Conservation (phyloP, 23 tunicate genomes). For the Trididemnum clinides region DNA sequence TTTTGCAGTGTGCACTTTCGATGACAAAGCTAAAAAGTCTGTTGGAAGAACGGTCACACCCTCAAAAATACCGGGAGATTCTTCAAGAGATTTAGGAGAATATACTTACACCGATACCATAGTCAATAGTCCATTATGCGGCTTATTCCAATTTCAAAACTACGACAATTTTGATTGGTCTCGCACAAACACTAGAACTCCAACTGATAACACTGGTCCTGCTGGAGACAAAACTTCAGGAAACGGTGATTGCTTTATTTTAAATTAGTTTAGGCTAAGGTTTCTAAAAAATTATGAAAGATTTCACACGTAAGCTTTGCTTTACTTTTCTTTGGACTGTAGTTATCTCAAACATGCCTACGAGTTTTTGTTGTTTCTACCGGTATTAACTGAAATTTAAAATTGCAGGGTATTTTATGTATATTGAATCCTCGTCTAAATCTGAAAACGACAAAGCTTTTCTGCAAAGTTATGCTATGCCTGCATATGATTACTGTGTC, state of each 20-base stretch:
- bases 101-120: background rate
- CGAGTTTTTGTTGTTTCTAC: background rate
- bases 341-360: no score
- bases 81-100: constrained; percentile 39
- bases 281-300: background rate
- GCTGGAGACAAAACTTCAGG: constrained; percentile 72
- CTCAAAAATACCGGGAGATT: constrained; percentile 3
- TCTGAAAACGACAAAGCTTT: constrained; percentile 60
- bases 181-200: constrained; percentile 41
- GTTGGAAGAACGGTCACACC: background rate
- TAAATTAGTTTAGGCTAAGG: background rate
- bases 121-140: constrained; percentile 47
- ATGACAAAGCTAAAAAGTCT: background rate
- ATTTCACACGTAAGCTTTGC: background rate
- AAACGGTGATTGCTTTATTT: constrained; percentile 31
- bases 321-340: no score
- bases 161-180: constrained; percentile 85
- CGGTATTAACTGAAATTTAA: background rate
- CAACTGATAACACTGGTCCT: constrained; percentile 71
- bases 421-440: constrained; percentile 69
- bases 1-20: constrained; percentile 87
- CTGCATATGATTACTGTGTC: constrained; percentile 65
- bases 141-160: constrained; percentile 46
- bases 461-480: constrained; percentile 50
- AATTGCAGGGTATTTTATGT: constrained; percentile 69